Evolutionary conservation across 2,113 vertebrate species (phyloP), one percentile per base, ranked within the genome.

Genomic region (Sinocyclocheilus rhinocerous): DNA sequence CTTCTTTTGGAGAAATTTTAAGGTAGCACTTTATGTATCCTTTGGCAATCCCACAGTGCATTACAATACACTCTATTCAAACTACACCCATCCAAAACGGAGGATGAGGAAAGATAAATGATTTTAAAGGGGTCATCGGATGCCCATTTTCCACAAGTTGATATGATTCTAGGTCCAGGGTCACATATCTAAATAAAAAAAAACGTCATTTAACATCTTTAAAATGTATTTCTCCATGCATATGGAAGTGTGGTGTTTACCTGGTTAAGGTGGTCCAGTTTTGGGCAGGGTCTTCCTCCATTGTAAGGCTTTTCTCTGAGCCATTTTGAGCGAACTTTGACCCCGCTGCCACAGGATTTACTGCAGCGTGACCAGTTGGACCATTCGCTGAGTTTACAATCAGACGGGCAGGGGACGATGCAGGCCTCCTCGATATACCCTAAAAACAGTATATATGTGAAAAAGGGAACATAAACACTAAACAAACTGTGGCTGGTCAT

Each of bases 331-430:
- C 98, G 96, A 89, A 99, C 98, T 79, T 99, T 99, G 84, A 99
- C 97, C 0, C 98, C 98, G 0, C 97, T 99, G n/a, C 98, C 98
- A 4, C 98, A 99, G 65, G 98, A 99, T 89, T 98, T 99, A 79
- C 97, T 99, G 87, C 98, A 99, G 85, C 98, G 97, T 0, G 98
- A 99, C 98, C 98, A 99, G 91, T 97, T 99, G 92, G 98, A 99
- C 98, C 98, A 99, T 80, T 99, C 98, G 1, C 98, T 99, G 86
- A 99, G 97, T 85, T 99, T 99, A 93, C 98, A 99, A 94, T 99
- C 98, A 0, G 98, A 98, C 0, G 98, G 98, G 59, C 98, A 99
- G 8, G 97, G 96, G 86, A 98, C 98, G 90, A 98, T 98, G 88
- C 98, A 99, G 42, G 98, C 98, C 93, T 99, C 97, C 86, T 99